phyloP scores from a whole-genome alignment of 1,140 invertebrate genomes.

The Manduca sexta region DNA sequence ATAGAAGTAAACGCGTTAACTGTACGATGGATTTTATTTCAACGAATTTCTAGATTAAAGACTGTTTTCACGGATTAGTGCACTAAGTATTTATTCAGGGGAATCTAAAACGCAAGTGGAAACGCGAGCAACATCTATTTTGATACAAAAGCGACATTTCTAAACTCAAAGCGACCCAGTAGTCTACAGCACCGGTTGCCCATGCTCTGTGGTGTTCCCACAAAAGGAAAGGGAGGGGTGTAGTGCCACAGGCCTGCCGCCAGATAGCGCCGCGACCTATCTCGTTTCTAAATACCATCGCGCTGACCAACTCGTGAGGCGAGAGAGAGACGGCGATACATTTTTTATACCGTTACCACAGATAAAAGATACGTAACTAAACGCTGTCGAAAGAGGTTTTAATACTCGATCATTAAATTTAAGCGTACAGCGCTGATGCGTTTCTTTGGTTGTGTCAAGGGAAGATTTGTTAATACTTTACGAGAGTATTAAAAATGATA shows the following conservation, averaged over 20 bases:
- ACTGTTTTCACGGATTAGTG: too few relatives aligned
- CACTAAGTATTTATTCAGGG: too few relatives aligned
- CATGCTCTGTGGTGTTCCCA: background rate
- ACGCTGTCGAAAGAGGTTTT: constrained; percentile 3
- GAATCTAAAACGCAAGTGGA: too few relatives aligned
- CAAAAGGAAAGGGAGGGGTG: background rate
- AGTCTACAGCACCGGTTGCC: constrained; percentile 2
- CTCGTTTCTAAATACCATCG: background rate
- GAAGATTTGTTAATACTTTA: too few relatives aligned
- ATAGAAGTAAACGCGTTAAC: too few relatives aligned
- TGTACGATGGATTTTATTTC: too few relatives aligned
- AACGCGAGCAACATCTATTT: too few relatives aligned
- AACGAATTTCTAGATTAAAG: too few relatives aligned
- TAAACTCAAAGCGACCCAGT: too few relatives aligned
- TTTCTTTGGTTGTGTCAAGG: too few relatives aligned
- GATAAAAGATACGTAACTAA: constrained; percentile 3
- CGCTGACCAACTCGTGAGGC: constrained; percentile 8
- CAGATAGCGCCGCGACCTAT: background rate
- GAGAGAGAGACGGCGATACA: constrained; percentile 10
- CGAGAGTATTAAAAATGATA: too few relatives aligned
- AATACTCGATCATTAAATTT: constrained; percentile 1
- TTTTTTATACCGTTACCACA: constrained; percentile 3
- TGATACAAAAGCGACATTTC: too few relatives aligned
- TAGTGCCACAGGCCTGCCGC: background rate
- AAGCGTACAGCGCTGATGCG: background rate